Evolutionary conservation across 2,888 invertebrate genomes (phyloP).

Genomic region (Panorpa germanica): DNA sequence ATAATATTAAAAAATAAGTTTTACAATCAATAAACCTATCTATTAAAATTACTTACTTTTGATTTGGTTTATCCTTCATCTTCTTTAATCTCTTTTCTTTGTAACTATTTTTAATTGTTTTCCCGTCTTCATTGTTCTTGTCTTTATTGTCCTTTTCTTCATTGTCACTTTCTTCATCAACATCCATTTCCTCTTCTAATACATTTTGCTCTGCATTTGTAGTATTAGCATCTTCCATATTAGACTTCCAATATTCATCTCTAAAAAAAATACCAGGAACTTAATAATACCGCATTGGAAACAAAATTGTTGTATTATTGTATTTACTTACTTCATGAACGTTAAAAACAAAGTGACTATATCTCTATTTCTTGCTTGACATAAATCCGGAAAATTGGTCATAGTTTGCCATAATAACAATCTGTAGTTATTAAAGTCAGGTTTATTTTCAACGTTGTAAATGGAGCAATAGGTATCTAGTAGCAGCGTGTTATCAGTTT

Average conservation of each 20-base stretch:
- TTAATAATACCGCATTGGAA: constrained; percentile 22
- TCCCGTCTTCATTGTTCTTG: constrained; percentile 20
- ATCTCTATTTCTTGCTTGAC: constrained; percentile 65
- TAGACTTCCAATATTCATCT: constrained; percentile 37
- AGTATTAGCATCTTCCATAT: constrained; percentile 32
- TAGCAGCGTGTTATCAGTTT: no score
- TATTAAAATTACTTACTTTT: constrained; percentile 15
- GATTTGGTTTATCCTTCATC: constrained; percentile 14
- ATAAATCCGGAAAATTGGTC: constrained; percentile 48
- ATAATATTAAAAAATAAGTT: constrained; percentile 25
- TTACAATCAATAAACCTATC: constrained; percentile 2
- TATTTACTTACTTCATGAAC: constrained; percentile 49
- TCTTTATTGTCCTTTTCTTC: constrained; percentile 21
- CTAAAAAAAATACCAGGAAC: constrained; percentile 17
- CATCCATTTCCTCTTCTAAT: constrained; percentile 20
- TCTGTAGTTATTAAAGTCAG: constrained; percentile 59
- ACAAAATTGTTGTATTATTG: constrained; percentile 22
- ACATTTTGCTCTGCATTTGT: constrained; percentile 30
- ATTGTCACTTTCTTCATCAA: constrained; percentile 21
- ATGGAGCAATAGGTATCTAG: no score
- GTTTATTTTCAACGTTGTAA: constrained; percentile 30
- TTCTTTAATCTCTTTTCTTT: constrained; percentile 14
- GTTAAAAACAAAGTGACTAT: constrained; percentile 60
- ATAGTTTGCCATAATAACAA: constrained; percentile 67
- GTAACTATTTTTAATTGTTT: constrained; percentile 14